Evolutionary conservation across 2,888 invertebrate genomes (phyloP).

Genomic region (Mythimna impura): DNA sequence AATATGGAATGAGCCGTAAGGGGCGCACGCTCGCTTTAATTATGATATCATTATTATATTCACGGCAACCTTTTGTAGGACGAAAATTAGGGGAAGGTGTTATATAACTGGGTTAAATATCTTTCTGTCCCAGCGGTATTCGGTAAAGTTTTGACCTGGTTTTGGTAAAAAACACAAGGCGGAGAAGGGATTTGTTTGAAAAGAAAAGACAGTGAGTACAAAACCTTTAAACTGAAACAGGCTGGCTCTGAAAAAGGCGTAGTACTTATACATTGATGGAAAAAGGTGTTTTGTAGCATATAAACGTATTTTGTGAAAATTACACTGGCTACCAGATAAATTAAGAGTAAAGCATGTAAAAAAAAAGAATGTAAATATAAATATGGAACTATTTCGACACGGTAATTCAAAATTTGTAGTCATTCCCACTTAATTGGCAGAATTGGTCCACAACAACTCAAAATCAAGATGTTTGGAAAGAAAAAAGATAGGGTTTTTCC

Average conservation of each 20-base stretch:
- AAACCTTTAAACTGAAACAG: background rate
- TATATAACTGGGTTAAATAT: background rate
- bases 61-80: slow-evolving; percentile 24
- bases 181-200: background rate
- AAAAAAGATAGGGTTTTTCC: no score
- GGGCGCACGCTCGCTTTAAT: slow-evolving; percentile 36
- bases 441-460: no score
- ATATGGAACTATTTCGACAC: no score
- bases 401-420: no score
- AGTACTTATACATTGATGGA: no score
- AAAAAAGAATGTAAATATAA: no score
- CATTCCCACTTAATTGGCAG: no score
- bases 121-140: background rate
- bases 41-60: slow-evolving; percentile 52
- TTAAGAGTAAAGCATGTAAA: no score
- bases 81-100: slow-evolving; percentile 6
- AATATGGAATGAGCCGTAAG: slow-evolving; percentile 43
- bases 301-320: no score
- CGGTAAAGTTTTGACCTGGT: background rate
- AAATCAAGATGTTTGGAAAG: no score
- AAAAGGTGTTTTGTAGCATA: no score
- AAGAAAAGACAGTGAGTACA: background rate
- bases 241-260: background rate
- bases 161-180: background rate
- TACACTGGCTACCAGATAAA: no score